These are phyloP conservation scores for Lycaena phlaeas DNA, from an alignment of 2,888 invertebrate genomes.

Conservation along the genomic window DNA sequence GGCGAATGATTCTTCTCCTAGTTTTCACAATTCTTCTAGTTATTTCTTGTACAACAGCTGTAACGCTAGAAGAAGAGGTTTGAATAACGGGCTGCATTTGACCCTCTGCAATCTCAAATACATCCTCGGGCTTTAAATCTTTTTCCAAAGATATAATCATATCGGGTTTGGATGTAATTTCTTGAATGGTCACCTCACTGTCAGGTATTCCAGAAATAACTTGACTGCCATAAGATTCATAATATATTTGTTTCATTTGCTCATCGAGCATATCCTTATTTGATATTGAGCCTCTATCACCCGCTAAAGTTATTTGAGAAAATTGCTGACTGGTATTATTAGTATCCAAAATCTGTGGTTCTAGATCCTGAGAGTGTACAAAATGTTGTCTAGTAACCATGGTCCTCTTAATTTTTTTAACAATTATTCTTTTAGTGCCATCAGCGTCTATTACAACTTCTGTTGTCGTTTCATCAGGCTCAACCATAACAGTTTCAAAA, in stretches of 20 bases:
- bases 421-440: slow-evolving; percentile 85
- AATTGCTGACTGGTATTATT: slow-evolving; percentile 76
- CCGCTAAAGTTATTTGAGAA: slow-evolving; percentile 78
- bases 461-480: slow-evolving; percentile 87
- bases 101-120: slow-evolving; percentile 49
- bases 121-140: slow-evolving; percentile 66
- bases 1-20: slow-evolving; percentile 81
- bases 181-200: slow-evolving; percentile 76
- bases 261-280: slow-evolving; percentile 77
- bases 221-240: slow-evolving; percentile 76
- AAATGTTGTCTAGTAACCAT: slow-evolving; percentile 78
- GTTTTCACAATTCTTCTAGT: slow-evolving; percentile 84
- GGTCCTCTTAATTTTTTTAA: slow-evolving; percentile 80
- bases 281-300: slow-evolving; percentile 74
- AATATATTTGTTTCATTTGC: slow-evolving; percentile 74
- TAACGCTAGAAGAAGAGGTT: slow-evolving; percentile 80
- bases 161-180: slow-evolving; percentile 77
- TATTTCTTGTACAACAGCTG: slow-evolving; percentile 87
- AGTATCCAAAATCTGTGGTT: slow-evolving; percentile 67
- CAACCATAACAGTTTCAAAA: slow-evolving; percentile 86
- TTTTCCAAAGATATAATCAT: slow-evolving; percentile 72
- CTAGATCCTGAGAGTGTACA: slow-evolving; percentile 74
- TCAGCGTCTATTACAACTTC: slow-evolving; percentile 87
- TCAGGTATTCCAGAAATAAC: slow-evolving; percentile 76
- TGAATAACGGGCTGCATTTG: slow-evolving; percentile 56